Evolutionary conservation across 2,113 vertebrate species (phyloP).

Genomic region (Mesitornis unicolor): DNA sequence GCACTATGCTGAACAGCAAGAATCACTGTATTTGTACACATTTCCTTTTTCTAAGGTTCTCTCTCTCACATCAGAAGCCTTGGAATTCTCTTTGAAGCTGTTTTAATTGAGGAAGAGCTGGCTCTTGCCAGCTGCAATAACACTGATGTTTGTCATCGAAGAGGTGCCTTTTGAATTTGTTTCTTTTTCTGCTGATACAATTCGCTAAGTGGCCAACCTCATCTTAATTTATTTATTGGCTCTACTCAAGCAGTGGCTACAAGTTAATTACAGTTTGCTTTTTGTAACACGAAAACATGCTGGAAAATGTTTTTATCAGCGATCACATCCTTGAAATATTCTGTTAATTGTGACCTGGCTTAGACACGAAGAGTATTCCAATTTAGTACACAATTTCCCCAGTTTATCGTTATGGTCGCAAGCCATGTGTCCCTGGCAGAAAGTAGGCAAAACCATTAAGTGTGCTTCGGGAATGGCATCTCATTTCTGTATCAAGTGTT

Average conservation of each 20-base stretch:
- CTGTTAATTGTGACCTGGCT: background rate
- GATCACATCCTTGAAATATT: background rate
- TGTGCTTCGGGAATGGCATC: background rate
- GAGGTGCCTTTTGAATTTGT: background rate
- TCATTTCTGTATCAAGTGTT: background rate
- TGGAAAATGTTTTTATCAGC: slow-evolving; percentile 1
- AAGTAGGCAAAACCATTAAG: background rate
- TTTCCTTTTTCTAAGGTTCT: background rate
- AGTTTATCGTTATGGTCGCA: background rate
- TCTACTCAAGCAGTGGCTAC: background rate
- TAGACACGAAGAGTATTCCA: background rate
- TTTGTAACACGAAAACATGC: background rate
- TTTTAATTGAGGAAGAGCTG: background rate
- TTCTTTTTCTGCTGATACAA: background rate
- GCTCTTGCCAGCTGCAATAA: background rate
- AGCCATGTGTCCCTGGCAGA: background rate
- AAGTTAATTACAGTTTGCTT: slow-evolving; percentile 24
- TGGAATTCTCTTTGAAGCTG: background rate
- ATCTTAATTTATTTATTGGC: slow-evolving; percentile 34
- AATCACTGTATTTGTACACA: background rate
- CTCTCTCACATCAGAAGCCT: background rate
- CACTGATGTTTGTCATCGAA: background rate
- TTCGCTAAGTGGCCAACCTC: background rate
- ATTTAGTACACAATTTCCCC: background rate
- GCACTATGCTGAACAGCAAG: background rate